Conservation (phyloP, 2,113 vertebrate genomes). For the Coryphaenoides rupestris region DNA sequence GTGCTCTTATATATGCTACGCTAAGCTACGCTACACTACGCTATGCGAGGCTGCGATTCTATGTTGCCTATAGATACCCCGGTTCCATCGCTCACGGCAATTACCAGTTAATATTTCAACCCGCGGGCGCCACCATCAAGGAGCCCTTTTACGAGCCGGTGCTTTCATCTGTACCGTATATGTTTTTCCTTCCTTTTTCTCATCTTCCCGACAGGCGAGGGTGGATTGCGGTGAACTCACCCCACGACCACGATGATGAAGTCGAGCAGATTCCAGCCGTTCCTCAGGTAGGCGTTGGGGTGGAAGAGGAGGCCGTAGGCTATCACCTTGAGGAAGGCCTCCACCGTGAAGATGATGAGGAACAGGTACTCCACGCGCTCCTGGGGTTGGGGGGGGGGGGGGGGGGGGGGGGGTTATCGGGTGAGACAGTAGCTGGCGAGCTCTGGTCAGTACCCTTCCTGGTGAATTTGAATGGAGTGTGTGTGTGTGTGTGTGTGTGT, state of each 20-base stretch:
- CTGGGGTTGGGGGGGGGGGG: slow-evolving; percentile 62
- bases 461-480: neutral
- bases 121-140: too few species aligned
- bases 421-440: neutral
- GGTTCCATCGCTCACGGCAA: too few species aligned
- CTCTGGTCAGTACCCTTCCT: neutral
- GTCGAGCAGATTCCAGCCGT: slow-evolving; percentile 99
- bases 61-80: too few species aligned
- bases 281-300: slow-evolving; percentile 98
- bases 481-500: too few species aligned
- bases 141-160: too few species aligned
- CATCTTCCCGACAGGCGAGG: too few species aligned
- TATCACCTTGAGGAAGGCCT: slow-evolving; percentile 99
- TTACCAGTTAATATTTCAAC: too few species aligned
- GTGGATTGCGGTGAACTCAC: slow-evolving; percentile 77
- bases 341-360: slow-evolving; percentile 99
- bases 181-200: too few species aligned
- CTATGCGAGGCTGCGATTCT: too few species aligned
- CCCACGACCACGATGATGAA: slow-evolving; percentile 99
- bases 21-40: too few species aligned
- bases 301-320: slow-evolving; percentile 98
- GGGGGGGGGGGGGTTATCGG: neutral
- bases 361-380: slow-evolving; percentile 99
- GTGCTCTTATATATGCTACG: too few species aligned
- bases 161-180: too few species aligned